phyloP scores from a whole-genome alignment of 2,888 invertebrate genomes.

The Elegia similella region DNA sequence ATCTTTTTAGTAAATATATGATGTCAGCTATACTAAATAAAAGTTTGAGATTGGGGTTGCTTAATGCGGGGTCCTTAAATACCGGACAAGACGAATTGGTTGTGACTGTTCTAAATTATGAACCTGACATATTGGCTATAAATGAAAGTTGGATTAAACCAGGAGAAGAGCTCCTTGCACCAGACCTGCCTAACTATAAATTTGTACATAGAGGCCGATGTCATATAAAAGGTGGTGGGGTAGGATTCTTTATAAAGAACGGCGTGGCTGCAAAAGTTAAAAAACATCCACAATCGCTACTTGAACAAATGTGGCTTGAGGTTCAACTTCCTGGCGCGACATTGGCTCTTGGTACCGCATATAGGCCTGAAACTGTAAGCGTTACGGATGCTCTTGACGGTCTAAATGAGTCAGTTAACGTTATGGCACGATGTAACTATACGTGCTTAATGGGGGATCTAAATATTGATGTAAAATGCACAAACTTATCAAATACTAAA shows the following conservation, averaged over 20 bases:
- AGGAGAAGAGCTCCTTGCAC: conserved; percentile 5
- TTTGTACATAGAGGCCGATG: conserved; percentile 19
- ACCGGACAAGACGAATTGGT: conserved; percentile 28
- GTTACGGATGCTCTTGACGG: conserved; percentile 21
- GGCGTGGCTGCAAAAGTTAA: conserved; percentile 19
- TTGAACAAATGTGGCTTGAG: conserved; percentile 32
- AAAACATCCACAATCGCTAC: conserved; percentile 19
- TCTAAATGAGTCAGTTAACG: conserved; percentile 23
- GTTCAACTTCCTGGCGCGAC: conserved; percentile 22
- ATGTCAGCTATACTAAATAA: too few relatives aligned
- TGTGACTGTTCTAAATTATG: conserved; percentile 8
- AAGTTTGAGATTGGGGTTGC: too few relatives aligned
- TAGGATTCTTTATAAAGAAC: conserved; percentile 20
- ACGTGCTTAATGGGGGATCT: conserved; percentile 21
- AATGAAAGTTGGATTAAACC: conserved; percentile 20
- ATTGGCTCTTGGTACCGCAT: conserved; percentile 28
- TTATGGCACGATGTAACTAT: conserved; percentile 19
- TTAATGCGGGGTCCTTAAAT: conserved; percentile 30
- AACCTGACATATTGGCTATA: conserved; percentile 18
- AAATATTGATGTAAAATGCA: conserved; percentile 20
- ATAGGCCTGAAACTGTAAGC: conserved; percentile 24
- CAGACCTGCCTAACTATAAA: conserved; percentile 18
- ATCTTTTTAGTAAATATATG: too few relatives aligned
- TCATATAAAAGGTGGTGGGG: conserved; percentile 19
- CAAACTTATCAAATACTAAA: conserved; percentile 4